Evolutionary conservation across 1,140 invertebrate genomes (phyloP), one percentile per base, ranked within the genome.

Genomic region (Sitodiplosis mosellana): DNA sequence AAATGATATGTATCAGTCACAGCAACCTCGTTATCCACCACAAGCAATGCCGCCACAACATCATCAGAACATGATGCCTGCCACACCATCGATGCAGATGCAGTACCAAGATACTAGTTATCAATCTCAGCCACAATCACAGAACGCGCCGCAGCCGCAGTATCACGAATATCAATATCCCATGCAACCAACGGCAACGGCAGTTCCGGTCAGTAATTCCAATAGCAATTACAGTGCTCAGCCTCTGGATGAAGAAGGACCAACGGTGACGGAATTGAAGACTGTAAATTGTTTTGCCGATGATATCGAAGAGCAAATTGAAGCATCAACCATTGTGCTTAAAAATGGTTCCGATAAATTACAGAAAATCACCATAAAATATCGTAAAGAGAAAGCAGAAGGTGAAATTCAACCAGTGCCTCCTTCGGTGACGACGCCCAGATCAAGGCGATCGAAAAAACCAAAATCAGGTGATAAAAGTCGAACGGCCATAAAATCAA

Each of bases 291-390:
- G 14, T 6, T n/a, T 4, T 40, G 18, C n/a, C 3, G 41, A 43
- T 18, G 41, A 43, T 18, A 21, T 48, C 43, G 54, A 56, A 45
- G 54, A 56, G 40, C 54, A 56, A 52, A 56, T 56, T 21, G 55
- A 54, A 44, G 55, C 53, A 7, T 54, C 53, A n/a, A 56, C 55
- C 19, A 56, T 56, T 22, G 55, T 51, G 19, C 53, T 52, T 7
- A 56, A 62, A 33, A 55, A 57, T 18, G 47, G 41, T 10, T 43
- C 41, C 18, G 12, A 12, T 14, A 41, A 37, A 14, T 21, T 22
- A 17, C 42, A 43, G 17, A 48, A 38, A 34, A 43, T 48, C 15
- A 48, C 47, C 18, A 43, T 48, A n/a, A 48, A 48, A 34, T 48
- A 34, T 33, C 38, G 47, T 8, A 48, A 44, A 36, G 47, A 41